Conservation (phyloP, 2,888 invertebrate genomes). For the Papilio protenor region DNA sequence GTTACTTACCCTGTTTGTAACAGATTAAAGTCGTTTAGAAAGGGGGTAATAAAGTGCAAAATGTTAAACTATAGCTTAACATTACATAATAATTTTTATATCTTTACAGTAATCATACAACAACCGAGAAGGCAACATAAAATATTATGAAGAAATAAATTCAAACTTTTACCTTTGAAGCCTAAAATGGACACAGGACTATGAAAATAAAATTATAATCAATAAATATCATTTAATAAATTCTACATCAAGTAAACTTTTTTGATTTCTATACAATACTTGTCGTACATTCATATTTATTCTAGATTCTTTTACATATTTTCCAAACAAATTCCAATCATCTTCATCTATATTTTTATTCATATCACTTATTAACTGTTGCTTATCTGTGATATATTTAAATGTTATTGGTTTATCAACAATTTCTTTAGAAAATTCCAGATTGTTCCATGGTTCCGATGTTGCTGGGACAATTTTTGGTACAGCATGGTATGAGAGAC, state of each 20-base stretch:
- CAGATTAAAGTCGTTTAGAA: too few relatives aligned
- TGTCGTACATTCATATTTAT: constrained; percentile 98
- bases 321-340: constrained; percentile 82
- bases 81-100: not conserved
- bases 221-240: constrained; percentile 51
- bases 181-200: not conserved
- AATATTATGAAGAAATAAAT: constrained; percentile 9
- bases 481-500: constrained; percentile 96
- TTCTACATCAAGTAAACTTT: constrained; percentile 60
- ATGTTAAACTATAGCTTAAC: not conserved
- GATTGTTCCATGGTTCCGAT: constrained; percentile 77
- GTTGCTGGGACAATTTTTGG: constrained; percentile 90
- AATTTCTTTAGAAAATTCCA: constrained; percentile 44
- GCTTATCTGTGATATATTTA: constrained; percentile 59
- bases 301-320: constrained; percentile 89
- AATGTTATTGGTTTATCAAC: constrained; percentile 48
- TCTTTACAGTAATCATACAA: constrained; percentile 67
- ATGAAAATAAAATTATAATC: constrained; percentile 47
- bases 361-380: constrained; percentile 53
- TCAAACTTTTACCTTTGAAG: not conserved
- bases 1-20: not conserved
- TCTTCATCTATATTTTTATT: constrained; percentile 58
- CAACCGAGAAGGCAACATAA: constrained; percentile 57
- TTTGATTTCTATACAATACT: constrained; percentile 88
- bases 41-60: too few relatives aligned